These are phyloP conservation scores for Trachemys scripta DNA, from an alignment of 2,113 vertebrate species.

Conservation along the genomic window DNA sequence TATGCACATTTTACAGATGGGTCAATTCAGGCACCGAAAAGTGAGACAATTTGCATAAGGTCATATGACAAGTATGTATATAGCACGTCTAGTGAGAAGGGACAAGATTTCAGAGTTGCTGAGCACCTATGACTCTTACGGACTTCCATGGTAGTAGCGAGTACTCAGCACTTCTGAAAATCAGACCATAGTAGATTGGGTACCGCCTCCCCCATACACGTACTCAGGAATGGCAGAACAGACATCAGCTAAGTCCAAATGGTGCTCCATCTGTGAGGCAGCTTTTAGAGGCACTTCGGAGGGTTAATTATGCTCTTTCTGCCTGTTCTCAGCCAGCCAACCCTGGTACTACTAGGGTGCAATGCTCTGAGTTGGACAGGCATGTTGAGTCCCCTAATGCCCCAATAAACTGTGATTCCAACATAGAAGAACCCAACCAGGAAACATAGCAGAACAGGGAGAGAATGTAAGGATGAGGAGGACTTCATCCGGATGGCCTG, in stretches of 20 bases:
- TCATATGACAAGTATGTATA: background rate
- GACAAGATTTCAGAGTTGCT: background rate
- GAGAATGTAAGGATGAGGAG: background rate
- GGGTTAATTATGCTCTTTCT: background rate
- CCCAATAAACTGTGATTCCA: too few relatives aligned
- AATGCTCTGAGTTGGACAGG: background rate
- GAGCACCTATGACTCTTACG: background rate
- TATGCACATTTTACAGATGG: slow-evolving; percentile 12
- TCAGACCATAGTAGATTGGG: background rate
- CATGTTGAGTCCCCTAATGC: too few relatives aligned
- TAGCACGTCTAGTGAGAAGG: background rate
- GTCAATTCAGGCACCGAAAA: slow-evolving; percentile 21
- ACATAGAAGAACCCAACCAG: background rate
- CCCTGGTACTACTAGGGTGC: background rate
- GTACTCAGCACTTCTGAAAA: background rate
- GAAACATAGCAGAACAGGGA: background rate
- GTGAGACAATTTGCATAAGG: background rate
- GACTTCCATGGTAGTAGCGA: background rate
- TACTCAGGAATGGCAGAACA: background rate
- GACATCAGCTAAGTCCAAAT: background rate
- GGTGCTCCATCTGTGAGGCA: background rate
- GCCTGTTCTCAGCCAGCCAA: background rate
- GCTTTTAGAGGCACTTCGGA: background rate
- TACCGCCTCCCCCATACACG: background rate
- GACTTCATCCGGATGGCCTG: background rate